Evolutionary conservation across 2,888 invertebrate species (phyloP).

Genomic region (Silvanus unidentatus): DNA sequence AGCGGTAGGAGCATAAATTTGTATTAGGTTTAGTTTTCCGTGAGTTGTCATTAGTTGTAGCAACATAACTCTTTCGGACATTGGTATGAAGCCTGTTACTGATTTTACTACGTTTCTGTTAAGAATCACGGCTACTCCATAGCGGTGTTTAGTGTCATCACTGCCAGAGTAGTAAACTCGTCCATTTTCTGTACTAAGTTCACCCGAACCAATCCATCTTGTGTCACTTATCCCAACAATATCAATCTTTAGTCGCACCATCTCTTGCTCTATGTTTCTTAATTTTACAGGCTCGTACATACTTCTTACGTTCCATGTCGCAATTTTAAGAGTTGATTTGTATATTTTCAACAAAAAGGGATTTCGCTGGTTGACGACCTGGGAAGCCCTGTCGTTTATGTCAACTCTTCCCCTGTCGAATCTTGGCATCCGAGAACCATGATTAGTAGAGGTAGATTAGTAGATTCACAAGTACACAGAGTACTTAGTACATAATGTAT

Average conservation of each 20-base stretch:
- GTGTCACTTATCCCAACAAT: conserved; percentile 13
- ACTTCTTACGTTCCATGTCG: too few relatives aligned
- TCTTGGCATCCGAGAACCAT: too few relatives aligned
- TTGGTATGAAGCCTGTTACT: conserved; percentile 2
- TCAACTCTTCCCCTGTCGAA: too few relatives aligned
- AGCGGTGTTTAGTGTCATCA: background rate
- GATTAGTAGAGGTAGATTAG: too few relatives aligned
- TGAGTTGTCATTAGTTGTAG: background rate
- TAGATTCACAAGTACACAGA: too few relatives aligned
- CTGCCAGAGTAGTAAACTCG: background rate
- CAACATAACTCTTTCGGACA: conserved; percentile 6
- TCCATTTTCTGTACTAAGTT: background rate
- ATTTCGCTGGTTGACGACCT: too few relatives aligned
- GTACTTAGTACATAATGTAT: too few relatives aligned
- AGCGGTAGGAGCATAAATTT: conserved; percentile 8
- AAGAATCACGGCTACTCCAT: conserved; percentile 2
- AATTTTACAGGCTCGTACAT: too few relatives aligned
- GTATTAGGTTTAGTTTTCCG: conserved; percentile 7
- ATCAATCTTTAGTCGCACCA: conserved; percentile 1
- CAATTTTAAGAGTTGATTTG: too few relatives aligned
- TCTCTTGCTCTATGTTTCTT: too few relatives aligned
- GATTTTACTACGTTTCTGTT: background rate
- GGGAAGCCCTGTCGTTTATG: too few relatives aligned
- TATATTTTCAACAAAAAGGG: too few relatives aligned
- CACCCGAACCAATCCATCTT: conserved; percentile 9